Base-by-base conservation (phyloP, 35 echinoderm and acorn worm genomes). In the Apostichopus japonicus region DNA sequence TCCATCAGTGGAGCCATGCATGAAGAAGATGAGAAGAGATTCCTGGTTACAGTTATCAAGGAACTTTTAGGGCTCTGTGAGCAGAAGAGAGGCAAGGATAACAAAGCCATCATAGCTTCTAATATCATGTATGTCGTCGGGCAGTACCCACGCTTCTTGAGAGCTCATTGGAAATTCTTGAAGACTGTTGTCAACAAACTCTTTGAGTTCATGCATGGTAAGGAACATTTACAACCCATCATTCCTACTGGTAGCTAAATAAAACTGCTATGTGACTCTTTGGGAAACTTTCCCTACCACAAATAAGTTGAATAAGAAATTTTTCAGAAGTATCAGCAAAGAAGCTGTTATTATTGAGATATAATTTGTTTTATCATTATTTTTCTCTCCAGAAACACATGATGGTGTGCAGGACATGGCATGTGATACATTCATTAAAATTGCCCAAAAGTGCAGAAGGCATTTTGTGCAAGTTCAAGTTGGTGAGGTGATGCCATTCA, bases 161-260 rank as follows among this genome's bases (percentile, higher is more conserved):
- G 97, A 91, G 97, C 97, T 13, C 97, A 99, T 73, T 99, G 97
- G 97, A 99, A 99, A 80, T 99, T 99, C 87, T 84, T 99, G 72
- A 99, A 99, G 54, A 99, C 97, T 23, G 97, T 99, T 25, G 97
- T 99, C 80, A 99, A 99, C 90, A 99, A 99, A 82, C 89, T 99
- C 11, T 99, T 99, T 99, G 97, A 99, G 79, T 99, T 99, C 86
- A 99, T 99, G 97, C 97, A 99, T 83, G 97, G 97, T 99, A 95
- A 88, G 97, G 1, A 15, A 75, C 6, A 75, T 75, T 23, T 6
- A 75, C 33, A 44, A 44, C 33, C 33, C 33, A 44, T 44, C 33
- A 44, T 44, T 44, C 33, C 33, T 44, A 44, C 2, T 44, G 33
- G 3, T 44, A 44, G 33, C 33, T 44, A 4, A 44, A 1, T 44